phyloP scores from a whole-genome alignment of 2,113 vertebrate species.

The Strix aluco region DNA sequence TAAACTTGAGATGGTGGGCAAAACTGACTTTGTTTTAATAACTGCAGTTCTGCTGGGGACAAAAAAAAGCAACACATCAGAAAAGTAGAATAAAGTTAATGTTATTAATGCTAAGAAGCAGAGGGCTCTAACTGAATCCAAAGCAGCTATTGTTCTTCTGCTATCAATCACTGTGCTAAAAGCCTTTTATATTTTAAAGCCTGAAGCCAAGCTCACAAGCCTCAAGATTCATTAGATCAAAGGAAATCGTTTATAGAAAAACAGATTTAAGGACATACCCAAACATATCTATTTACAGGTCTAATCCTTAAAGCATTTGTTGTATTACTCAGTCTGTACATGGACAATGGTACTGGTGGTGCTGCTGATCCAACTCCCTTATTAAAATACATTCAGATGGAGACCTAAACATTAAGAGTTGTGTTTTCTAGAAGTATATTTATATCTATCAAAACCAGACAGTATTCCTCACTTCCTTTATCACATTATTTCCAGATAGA shows the following conservation, averaged over 20 bases:
- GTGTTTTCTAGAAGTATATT: background rate
- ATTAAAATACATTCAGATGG: background rate
- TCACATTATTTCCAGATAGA: background rate
- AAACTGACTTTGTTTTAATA: constrained; percentile 21
- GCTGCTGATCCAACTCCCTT: background rate
- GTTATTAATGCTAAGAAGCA: background rate
- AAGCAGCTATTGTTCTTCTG: background rate
- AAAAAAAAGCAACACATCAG: background rate
- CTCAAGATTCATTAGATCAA: constrained; percentile 55
- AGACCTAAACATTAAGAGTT: background rate
- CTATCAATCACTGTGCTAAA: background rate
- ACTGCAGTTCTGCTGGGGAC: background rate
- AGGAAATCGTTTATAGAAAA: constrained; percentile 43
- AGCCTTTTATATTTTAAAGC: constrained; percentile 32
- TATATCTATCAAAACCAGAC: background rate
- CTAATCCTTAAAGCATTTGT: background rate
- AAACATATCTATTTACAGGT: constrained; percentile 46
- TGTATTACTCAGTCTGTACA: background rate
- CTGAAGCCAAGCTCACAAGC: constrained; percentile 46
- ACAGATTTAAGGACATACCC: constrained; percentile 33
- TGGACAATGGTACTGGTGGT: background rate
- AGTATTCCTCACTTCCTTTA: background rate
- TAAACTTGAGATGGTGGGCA: background rate
- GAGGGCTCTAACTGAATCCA: background rate
- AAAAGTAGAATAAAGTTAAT: constrained; percentile 17